These are phyloP conservation scores for Nothobranchius furzeri DNA, from an alignment of 2,113 vertebrate species.

Conservation along the genomic window DNA sequence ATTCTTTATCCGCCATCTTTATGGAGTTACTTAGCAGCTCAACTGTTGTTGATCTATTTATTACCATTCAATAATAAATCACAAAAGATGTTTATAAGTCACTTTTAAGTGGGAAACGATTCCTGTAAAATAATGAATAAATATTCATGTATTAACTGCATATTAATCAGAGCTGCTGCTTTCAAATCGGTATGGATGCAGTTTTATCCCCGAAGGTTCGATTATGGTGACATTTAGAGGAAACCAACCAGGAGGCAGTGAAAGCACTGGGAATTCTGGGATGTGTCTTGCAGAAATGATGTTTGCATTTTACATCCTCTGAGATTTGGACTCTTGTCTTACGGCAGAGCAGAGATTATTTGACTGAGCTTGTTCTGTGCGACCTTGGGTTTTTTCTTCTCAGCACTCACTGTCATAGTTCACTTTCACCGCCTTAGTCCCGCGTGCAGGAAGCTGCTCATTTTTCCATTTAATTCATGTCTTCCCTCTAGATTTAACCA, in stretches of 20 bases:
- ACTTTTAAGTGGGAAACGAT: not conserved
- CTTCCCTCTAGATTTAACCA: constrained; percentile 7
- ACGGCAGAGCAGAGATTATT: constrained; percentile 15
- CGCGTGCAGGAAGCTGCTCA: not conserved
- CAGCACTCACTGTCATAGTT: constrained; percentile 16
- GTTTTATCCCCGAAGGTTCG: not conserved
- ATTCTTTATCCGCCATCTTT: not conserved
- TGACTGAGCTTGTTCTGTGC: constrained; percentile 9
- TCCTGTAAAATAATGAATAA: no score
- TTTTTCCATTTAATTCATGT: not conserved
- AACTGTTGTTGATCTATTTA: not conserved
- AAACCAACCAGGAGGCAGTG: constrained; percentile 20
- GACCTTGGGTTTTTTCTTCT: constrained; percentile 19
- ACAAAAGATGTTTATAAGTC: not conserved
- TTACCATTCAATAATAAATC: not conserved
- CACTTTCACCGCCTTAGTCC: not conserved
- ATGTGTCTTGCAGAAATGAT: constrained; percentile 1
- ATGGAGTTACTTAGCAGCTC: not conserved
- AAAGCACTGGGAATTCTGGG: constrained; percentile 12
- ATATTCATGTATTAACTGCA: no score
- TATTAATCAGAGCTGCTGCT: not conserved
- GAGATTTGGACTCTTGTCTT: constrained; percentile 7
- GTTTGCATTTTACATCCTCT: constrained; percentile 8
- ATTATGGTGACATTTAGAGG: constrained; percentile 13
- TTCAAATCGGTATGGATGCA: constrained; percentile 3